A percentile compares a stretch with the other conserved stretches of the same genome.
Conservation (phyloP, 2,797 vertebrate species). For the Girardinus metallicus region DNA sequence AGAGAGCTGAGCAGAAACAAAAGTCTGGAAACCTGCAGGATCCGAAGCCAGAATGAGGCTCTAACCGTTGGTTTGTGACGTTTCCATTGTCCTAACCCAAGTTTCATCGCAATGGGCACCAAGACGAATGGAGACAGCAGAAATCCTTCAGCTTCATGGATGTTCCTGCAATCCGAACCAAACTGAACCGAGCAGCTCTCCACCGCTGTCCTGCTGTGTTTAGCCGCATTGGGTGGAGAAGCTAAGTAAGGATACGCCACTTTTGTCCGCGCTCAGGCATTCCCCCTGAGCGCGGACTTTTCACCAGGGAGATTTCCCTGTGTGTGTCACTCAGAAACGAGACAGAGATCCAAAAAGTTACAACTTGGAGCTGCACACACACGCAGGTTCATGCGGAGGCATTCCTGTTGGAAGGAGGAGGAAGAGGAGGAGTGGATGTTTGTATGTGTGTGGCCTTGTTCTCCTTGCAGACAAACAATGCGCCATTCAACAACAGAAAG, state of each 20-base stretch:
- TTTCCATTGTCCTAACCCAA: neutral
- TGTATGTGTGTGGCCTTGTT: constrained; percentile 46
- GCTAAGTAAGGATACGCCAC: constrained; percentile 62
- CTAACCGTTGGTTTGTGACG: neutral
- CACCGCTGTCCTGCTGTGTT: constrained; percentile 35
- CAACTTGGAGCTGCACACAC: constrained; percentile 1
- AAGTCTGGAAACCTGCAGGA: neutral
- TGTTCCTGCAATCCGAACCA: neutral
- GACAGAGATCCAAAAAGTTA: constrained; percentile 35
- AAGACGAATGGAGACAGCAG: neutral
- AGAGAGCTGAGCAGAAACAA: neutral
- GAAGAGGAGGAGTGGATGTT: constrained; percentile 15
- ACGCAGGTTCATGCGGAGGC: constrained; percentile 9
- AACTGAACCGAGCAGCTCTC: constrained; percentile 21
- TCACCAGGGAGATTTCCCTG: constrained; percentile 78
- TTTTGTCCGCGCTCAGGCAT: constrained; percentile 77
- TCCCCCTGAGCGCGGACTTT: constrained; percentile 67
- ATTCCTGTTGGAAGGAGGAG: constrained; percentile 26
- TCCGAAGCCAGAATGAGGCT: neutral
- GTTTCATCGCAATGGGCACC: neutral
- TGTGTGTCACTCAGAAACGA: constrained; percentile 30
- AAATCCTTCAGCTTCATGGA: neutral
- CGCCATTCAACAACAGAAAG: constrained; percentile 71
- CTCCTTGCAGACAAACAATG: constrained; percentile 67
- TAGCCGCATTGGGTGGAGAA: constrained; percentile 54